Evolutionary conservation across 2,797 vertebrate species (phyloP).

Genomic region (Moxostoma hubbsi): DNA sequence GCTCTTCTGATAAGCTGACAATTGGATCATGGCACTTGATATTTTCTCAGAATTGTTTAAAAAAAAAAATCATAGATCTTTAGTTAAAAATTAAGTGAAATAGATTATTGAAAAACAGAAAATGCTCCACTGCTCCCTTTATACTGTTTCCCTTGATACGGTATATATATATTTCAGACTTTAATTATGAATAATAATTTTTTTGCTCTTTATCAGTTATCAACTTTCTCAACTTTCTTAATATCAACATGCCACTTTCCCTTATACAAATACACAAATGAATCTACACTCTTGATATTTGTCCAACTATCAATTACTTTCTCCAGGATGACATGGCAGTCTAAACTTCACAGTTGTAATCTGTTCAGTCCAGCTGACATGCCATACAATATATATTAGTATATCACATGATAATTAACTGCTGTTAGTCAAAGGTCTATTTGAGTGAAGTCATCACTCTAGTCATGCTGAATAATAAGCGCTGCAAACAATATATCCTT

Average conservation of each 20-base stretch:
- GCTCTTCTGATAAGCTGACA: background rate
- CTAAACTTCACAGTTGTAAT: background rate
- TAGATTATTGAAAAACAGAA: background rate
- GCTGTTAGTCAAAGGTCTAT: constrained; percentile 33
- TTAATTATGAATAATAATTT: too few relatives aligned
- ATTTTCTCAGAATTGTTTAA: background rate
- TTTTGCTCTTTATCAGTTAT: too few relatives aligned
- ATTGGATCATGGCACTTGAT: constrained; percentile 1
- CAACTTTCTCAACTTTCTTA: too few relatives aligned
- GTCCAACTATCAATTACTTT: background rate
- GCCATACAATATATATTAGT: background rate
- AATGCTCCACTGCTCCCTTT: background rate
- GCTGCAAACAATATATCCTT: background rate
- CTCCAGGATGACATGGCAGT: background rate
- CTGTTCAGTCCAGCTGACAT: background rate
- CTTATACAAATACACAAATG: too few relatives aligned
- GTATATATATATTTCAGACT: too few relatives aligned
- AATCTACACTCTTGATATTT: too few relatives aligned
- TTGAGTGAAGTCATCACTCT: background rate
- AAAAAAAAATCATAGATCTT: background rate
- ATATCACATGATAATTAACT: background rate
- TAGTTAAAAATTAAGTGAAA: background rate
- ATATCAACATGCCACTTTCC: too few relatives aligned
- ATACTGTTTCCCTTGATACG: too few relatives aligned
- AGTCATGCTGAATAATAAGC: constrained; percentile 13